Conservation (phyloP, 2,113 vertebrate species). For the Xenopus laevis region DNA sequence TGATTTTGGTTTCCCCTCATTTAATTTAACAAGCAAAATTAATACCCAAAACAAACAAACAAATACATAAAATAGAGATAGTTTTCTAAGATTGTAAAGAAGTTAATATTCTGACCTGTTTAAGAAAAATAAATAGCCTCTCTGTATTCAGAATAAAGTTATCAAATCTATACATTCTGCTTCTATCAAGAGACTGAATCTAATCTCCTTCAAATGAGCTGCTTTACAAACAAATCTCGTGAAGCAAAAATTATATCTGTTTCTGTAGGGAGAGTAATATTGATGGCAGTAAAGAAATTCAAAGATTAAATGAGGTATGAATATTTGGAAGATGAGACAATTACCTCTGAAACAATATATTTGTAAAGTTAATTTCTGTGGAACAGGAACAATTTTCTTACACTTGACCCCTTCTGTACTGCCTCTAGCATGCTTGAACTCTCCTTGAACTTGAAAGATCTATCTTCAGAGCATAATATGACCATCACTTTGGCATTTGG, state of each 20-base stretch:
- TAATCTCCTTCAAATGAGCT: constrained; percentile 59
- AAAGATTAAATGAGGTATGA: constrained; percentile 86
- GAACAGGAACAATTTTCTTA: constrained; percentile 78
- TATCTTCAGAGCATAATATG: constrained; percentile 71
- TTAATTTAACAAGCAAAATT: too few relatives aligned
- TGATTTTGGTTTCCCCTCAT: too few relatives aligned
- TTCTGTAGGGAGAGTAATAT: constrained; percentile 64
- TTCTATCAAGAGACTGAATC: constrained; percentile 19
- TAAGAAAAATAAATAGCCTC: too few relatives aligned
- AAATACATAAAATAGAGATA: too few relatives aligned
- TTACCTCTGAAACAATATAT: constrained; percentile 93
- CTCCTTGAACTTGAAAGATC: constrained; percentile 93
- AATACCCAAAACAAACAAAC: too few relatives aligned
- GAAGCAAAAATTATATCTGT: constrained; percentile 69
- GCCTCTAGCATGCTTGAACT: constrained; percentile 91
- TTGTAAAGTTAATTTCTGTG: constrained; percentile 87
- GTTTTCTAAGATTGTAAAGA: too few relatives aligned
- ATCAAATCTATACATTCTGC: constrained; percentile 22
- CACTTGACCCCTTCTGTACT: constrained; percentile 82
- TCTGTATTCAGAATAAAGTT: neutral
- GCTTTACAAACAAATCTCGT: constrained; percentile 70
- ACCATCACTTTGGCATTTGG: constrained; percentile 92
- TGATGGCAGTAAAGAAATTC: constrained; percentile 79
- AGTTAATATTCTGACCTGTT: too few relatives aligned
- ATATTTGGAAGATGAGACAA: constrained; percentile 90